phyloP scores from a whole-genome alignment of 2,888 invertebrate species.

The Eupelmus urozonus region DNA sequence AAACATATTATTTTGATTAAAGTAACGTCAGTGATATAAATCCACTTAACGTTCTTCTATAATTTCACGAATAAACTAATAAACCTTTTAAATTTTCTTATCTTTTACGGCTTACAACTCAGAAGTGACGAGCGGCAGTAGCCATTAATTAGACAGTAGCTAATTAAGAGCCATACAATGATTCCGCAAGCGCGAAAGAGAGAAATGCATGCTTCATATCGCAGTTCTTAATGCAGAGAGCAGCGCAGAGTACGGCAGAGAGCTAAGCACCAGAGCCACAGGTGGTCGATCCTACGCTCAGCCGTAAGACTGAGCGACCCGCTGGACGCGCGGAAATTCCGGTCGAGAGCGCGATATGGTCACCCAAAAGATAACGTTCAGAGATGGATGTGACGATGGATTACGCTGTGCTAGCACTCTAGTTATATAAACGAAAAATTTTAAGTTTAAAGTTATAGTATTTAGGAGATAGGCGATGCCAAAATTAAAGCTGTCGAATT shows the following conservation, averaged over 20 bases:
- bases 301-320: background rate
- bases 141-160: background rate
- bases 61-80: no score
- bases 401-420: no score
- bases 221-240: slow-evolving; percentile 3
- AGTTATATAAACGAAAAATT: no score
- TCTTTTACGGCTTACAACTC: no score
- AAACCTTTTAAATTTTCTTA: no score
- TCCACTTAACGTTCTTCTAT: no score
- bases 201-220: slow-evolving; percentile 8
- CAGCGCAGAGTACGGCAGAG: background rate
- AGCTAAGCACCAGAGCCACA: slow-evolving; percentile 33
- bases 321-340: slow-evolving; percentile 10
- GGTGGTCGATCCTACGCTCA: slow-evolving; percentile 44
- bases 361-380: background rate
- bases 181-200: background rate
- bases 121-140: no score
- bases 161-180: background rate
- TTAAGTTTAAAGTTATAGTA: no score
- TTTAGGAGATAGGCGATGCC: no score
- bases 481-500: no score
- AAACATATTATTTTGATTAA: slow-evolving; percentile 2
- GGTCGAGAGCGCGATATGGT: background rate
- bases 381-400: no score
- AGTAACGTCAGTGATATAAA: no score